Evolutionary conservation across 2,797 vertebrate species (phyloP).

Genomic region (Anniella stebbinsi): DNA sequence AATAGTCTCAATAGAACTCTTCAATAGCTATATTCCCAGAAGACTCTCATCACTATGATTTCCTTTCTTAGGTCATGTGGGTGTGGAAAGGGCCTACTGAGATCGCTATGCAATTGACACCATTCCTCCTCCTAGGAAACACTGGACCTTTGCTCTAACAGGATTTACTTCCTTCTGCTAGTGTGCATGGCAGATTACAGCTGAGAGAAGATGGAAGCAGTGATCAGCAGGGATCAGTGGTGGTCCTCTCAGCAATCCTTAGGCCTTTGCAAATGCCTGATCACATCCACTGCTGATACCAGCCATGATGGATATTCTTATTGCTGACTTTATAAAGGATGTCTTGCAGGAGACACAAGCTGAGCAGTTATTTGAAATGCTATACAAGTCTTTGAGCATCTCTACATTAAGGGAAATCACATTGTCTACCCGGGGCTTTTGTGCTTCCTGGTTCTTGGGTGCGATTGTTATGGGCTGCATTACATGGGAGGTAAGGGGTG

Average conservation of each 20-base stretch:
- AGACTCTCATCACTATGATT: background rate
- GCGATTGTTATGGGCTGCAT: too few relatives aligned
- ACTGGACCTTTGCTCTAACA: background rate
- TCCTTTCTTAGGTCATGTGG: background rate
- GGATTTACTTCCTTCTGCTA: background rate
- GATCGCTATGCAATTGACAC: background rate
- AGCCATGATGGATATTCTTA: background rate
- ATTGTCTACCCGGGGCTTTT: too few relatives aligned
- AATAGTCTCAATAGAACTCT: background rate
- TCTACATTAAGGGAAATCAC: too few relatives aligned
- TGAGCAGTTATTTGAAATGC: background rate
- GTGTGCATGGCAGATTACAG: background rate
- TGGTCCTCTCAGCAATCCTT: background rate
- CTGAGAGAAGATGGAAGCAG: background rate
- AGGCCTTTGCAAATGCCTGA: background rate
- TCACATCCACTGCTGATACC: background rate
- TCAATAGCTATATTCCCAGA: background rate
- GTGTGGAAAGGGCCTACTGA: background rate
- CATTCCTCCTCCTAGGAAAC: background rate
- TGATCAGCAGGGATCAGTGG: background rate
- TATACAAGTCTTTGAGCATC: too few relatives aligned
- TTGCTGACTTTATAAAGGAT: background rate
- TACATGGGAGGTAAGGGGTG: too few relatives aligned
- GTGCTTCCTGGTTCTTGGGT: too few relatives aligned
- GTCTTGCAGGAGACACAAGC: background rate